These are phyloP conservation scores for Callorhinus ursinus DNA, from an alignment of 2,113 vertebrate genomes.

Conservation along the genomic window DNA sequence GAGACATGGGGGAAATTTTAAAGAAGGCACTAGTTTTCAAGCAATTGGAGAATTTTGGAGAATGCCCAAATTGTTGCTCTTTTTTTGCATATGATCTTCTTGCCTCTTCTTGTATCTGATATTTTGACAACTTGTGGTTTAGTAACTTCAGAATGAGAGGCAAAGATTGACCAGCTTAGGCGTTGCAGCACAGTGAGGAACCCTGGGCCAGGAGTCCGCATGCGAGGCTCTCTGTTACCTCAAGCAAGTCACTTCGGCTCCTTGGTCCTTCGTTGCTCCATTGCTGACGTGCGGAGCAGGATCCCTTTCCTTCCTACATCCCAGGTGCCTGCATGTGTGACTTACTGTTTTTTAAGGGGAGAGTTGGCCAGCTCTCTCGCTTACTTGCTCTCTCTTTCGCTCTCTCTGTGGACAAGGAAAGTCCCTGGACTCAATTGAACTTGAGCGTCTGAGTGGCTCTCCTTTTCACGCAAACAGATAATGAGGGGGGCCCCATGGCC, in stretches of 20 bases:
- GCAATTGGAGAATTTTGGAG: neutral
- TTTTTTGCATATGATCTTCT: neutral
- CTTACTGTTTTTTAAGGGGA: neutral
- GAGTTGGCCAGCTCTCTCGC: neutral
- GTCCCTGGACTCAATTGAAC: neutral
- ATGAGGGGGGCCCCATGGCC: neutral
- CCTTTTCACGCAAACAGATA: neutral
- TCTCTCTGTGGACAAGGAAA: neutral
- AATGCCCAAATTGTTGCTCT: neutral
- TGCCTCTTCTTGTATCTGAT: neutral
- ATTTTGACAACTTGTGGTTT: constrained; percentile 1
- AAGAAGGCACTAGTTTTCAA: neutral
- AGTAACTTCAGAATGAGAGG: neutral
- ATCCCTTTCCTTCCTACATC: neutral
- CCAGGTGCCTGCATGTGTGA: neutral
- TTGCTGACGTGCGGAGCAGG: neutral
- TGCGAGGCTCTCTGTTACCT: neutral
- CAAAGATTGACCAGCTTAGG: no score
- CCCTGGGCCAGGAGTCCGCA: neutral
- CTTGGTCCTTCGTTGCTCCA: neutral
- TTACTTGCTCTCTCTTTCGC: neutral
- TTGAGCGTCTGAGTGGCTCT: neutral
- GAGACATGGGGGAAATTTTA: constrained; percentile 8
- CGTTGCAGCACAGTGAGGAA: fast-evolving
- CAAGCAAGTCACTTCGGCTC: neutral